Evolutionary conservation across 1,140 invertebrate genomes (phyloP).

Genomic region (Cherax quadricarinatus): DNA sequence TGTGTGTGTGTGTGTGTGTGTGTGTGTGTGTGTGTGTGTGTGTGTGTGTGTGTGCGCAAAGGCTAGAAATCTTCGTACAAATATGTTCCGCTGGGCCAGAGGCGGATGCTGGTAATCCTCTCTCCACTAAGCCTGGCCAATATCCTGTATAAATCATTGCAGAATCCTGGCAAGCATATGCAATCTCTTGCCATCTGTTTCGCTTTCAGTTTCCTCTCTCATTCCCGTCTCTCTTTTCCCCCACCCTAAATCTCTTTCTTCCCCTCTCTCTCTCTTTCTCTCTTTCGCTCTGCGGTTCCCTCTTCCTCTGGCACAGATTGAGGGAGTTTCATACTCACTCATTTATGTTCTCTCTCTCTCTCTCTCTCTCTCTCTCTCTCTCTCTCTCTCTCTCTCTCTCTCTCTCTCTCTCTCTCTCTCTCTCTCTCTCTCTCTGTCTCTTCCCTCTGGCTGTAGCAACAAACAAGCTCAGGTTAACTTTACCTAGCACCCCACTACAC

Average conservation of each 20-base stretch:
- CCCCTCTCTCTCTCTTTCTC: not conserved
- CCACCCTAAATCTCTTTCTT: not conserved
- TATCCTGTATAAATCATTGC: no score
- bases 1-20: no score
- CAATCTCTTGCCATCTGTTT: not conserved
- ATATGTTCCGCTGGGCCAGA: no score
- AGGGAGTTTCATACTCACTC: not conserved
- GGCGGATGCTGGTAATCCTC: no score
- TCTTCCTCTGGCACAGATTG: not conserved
- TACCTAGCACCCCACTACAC: no score
- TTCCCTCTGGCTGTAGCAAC: not conserved
- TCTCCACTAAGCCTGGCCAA: no score
- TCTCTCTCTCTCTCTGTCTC: not conserved
- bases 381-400: not conserved
- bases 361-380: not conserved
- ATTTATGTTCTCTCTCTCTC: not conserved
- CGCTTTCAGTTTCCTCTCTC: not conserved
- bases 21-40: no score
- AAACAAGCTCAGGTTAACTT: no score
- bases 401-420: no score
- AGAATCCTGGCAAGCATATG: conserved; percentile 77
- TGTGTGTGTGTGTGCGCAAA: no score
- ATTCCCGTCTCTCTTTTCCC: not conserved
- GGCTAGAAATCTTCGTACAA: no score
- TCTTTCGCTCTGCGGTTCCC: not conserved